These are phyloP conservation scores for Fopius arisanus DNA, from an alignment of 1,140 invertebrate genomes.

Conservation along the genomic window DNA sequence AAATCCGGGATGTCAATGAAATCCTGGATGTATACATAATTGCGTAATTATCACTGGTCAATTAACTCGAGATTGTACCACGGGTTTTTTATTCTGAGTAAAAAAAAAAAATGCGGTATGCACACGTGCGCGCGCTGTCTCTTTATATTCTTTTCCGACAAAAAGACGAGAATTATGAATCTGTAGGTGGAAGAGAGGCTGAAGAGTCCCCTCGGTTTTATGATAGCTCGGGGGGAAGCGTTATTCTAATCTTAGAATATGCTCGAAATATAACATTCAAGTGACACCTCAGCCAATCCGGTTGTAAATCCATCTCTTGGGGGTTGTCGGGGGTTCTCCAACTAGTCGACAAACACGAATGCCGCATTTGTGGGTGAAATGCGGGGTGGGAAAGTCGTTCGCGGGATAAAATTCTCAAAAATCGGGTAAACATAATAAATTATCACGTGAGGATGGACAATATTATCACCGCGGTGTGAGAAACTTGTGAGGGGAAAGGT, in stretches of 20 bases:
- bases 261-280: slow-evolving; percentile 60
- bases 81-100: neutral
- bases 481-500: no score
- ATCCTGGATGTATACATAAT: no score
- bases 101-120: neutral
- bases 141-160: neutral
- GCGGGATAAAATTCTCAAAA: neutral
- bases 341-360: neutral
- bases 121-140: neutral
- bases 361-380: neutral
- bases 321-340: neutral
- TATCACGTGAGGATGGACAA: no score
- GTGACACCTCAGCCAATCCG: slow-evolving; percentile 45
- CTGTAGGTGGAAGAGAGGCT: slow-evolving; percentile 24
- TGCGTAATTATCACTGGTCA: no score
- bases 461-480: no score
- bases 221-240: slow-evolving; percentile 30
- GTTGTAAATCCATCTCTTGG: neutral
- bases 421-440: neutral
- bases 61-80: no score
- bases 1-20: no score
- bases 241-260: slow-evolving; percentile 59
- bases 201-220: slow-evolving; percentile 14
- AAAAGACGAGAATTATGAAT: neutral
- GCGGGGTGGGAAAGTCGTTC: neutral